Evolutionary conservation across 2,797 vertebrate genomes (phyloP).

Genomic region (Etheostoma perlongum): DNA sequence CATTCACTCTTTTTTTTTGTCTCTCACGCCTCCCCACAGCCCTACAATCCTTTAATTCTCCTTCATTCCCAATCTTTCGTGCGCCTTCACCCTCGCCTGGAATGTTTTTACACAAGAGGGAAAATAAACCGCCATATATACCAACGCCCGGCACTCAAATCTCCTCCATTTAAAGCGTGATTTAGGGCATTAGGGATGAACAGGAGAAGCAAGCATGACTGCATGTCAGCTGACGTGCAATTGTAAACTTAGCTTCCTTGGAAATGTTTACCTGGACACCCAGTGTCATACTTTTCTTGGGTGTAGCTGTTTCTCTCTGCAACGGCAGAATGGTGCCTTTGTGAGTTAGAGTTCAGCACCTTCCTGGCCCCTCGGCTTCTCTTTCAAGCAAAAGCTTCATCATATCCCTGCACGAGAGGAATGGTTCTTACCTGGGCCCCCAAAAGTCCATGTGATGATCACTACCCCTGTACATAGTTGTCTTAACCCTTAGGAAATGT

Average conservation of each 20-base stretch:
- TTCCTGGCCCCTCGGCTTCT: slow-evolving; percentile 47
- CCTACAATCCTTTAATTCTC: slow-evolving; percentile 58
- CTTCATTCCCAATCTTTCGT: slow-evolving; percentile 46
- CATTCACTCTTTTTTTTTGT: slow-evolving; percentile 58
- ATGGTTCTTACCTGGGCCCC: slow-evolving; percentile 49
- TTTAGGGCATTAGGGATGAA: slow-evolving; percentile 44
- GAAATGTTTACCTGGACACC: slow-evolving; percentile 81
- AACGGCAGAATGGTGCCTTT: slow-evolving; percentile 80
- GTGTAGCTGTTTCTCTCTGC: slow-evolving; percentile 72
- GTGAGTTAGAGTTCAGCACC: slow-evolving; percentile 63
- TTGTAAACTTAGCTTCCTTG: slow-evolving; percentile 64
- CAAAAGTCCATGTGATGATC: slow-evolving; percentile 37
- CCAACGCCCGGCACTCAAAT: slow-evolving; percentile 52
- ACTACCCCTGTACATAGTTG: slow-evolving; percentile 22
- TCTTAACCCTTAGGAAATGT: slow-evolving; percentile 46
- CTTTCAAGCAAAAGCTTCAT: slow-evolving; percentile 62
- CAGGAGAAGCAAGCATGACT: slow-evolving; percentile 42
- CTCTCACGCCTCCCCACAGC: slow-evolving; percentile 40
- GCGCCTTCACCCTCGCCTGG: slow-evolving; percentile 66
- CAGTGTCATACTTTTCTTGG: slow-evolving; percentile 78
- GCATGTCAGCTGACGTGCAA: slow-evolving; percentile 43
- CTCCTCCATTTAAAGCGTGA: slow-evolving; percentile 41
- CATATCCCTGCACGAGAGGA: slow-evolving; percentile 29
- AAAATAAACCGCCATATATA: slow-evolving; percentile 75
- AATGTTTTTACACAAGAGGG: slow-evolving; percentile 77